Conservation (phyloP, 2,797 vertebrate genomes). For the Linurgus olivaceus region DNA sequence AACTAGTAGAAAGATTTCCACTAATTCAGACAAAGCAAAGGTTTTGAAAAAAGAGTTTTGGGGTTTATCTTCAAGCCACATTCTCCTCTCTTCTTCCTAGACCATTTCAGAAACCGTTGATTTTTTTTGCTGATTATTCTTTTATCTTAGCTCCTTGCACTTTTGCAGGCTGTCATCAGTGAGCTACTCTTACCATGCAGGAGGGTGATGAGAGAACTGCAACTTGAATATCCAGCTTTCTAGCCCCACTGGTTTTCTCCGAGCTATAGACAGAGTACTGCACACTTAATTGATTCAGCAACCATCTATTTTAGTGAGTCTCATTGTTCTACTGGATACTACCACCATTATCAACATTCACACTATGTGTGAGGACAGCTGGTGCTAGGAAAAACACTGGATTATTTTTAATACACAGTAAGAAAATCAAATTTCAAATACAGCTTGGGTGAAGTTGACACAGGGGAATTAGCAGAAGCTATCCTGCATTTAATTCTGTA, state of each 20-base stretch:
- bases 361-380: not conserved
- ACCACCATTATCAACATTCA: not conserved
- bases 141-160: not conserved
- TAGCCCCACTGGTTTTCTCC: not conserved
- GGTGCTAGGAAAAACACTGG: not conserved
- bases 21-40: not conserved
- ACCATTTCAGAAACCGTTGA: not conserved
- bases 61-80: not conserved
- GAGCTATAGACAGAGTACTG: not conserved
- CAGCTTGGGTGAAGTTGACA: not conserved
- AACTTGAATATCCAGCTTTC: not conserved
- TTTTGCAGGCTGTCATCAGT: not conserved
- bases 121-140: not conserved
- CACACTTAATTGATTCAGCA: not conserved
- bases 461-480: not conserved
- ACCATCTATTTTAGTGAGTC: not conserved
- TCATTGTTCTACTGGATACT: not conserved
- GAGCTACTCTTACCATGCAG: not conserved
- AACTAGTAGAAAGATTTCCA: not conserved
- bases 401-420: not conserved
- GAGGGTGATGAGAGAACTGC: not conserved
- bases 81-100: not conserved
- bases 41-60: not conserved
- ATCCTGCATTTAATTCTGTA: not conserved
- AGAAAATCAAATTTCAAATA: not conserved